These are phyloP conservation scores for Brassicogethes aeneus DNA, from an alignment of 2,888 invertebrate genomes.

Conservation along the genomic window DNA sequence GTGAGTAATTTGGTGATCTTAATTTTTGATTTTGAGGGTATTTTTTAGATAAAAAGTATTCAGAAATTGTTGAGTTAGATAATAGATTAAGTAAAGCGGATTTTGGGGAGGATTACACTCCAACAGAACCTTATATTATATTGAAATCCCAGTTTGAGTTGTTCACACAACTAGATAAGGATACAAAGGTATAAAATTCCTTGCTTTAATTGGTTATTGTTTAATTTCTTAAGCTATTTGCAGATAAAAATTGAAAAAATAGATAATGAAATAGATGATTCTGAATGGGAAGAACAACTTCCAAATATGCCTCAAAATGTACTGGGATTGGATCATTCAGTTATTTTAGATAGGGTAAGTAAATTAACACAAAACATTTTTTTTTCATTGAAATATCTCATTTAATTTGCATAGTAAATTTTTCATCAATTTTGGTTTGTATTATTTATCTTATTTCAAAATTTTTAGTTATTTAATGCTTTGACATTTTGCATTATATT, in stretches of 20 bases:
- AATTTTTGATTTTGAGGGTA: conserved; percentile 1
- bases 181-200: conserved; percentile 39
- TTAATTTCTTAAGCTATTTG: conserved; percentile 2
- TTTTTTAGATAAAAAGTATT: conserved; percentile 48
- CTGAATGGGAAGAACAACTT: conserved; percentile 40
- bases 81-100: conserved; percentile 51
- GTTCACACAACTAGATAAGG: conserved; percentile 43
- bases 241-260: conserved; percentile 21
- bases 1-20: conserved; percentile 27
- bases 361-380: no score
- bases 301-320: conserved; percentile 67
- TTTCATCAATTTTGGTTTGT: no score
- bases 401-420: no score
- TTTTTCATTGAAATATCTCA: no score
- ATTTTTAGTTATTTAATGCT: no score
- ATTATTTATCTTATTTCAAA: no score
- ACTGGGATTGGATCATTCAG: conserved; percentile 57
- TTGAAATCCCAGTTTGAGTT: conserved; percentile 38
- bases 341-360: conserved; percentile 47
- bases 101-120: conserved; percentile 57
- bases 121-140: conserved; percentile 36
- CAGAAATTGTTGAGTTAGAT: conserved; percentile 51
- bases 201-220: not conserved
- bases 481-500: no score
- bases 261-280: conserved; percentile 21